Percentiles rank a stretch among this genome's conserved stretches.
Evolutionary conservation across 2,113 vertebrate species (phyloP).

Genomic region (Nansenia antarctica): DNA sequence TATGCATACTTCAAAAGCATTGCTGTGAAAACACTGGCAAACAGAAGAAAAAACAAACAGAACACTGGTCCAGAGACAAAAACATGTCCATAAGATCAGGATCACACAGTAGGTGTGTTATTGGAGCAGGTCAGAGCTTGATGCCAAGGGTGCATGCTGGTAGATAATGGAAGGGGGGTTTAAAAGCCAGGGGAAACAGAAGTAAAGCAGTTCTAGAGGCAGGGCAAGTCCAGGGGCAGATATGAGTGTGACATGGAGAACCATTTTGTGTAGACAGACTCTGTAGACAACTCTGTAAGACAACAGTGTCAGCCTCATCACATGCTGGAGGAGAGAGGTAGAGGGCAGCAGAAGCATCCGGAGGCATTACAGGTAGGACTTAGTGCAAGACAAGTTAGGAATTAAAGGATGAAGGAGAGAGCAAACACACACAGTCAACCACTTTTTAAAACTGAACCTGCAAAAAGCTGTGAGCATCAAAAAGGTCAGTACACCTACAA

Average conservation of each 20-base stretch:
- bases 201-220: not conserved
- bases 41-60: constrained; percentile 6
- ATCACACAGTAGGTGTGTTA: too few relatives aligned
- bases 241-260: not conserved
- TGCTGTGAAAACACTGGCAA: constrained; percentile 14
- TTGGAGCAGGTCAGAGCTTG: too few relatives aligned
- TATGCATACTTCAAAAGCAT: not conserved
- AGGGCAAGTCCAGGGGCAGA: not conserved
- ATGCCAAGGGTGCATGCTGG: too few relatives aligned
- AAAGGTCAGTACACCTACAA: not conserved
- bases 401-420: not conserved
- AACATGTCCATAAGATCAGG: not conserved
- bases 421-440: not conserved
- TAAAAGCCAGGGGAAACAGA: not conserved
- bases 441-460: not conserved
- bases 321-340: not conserved
- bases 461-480: not conserved
- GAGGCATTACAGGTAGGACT: not conserved
- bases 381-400: not conserved
- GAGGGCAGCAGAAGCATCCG: not conserved
- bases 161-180: not conserved
- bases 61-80: not conserved
- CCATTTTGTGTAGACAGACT: too few relatives aligned
- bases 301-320: not conserved
- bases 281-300: not conserved